Conservation (phyloP, 2,113 vertebrate species). For the Channa argus region DNA sequence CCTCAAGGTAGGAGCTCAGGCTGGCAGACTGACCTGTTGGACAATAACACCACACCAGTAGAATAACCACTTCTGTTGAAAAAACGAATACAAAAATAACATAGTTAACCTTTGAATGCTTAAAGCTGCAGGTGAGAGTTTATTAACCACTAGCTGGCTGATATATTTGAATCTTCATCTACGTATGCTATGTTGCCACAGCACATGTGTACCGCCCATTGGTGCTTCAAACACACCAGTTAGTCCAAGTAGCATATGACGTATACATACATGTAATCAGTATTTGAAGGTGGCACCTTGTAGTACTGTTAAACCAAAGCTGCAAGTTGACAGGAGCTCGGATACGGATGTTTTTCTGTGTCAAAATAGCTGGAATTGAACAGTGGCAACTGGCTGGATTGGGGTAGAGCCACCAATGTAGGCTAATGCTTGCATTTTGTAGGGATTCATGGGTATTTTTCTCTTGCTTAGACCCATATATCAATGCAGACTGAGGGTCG, state of each 20-base stretch:
- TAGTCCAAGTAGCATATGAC: slow-evolving; percentile 8
- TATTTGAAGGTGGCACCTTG: slow-evolving; percentile 3
- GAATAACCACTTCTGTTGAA: slow-evolving; percentile 24
- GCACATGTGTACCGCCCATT: slow-evolving; percentile 2
- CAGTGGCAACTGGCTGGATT: slow-evolving; percentile 28
- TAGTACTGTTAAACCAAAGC: slow-evolving; percentile 2
- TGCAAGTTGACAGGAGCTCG: slow-evolving; percentile 6
- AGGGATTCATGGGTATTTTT: slow-evolving; percentile 84
- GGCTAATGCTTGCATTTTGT: slow-evolving; percentile 54
- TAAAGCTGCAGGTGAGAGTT: slow-evolving; percentile 1
- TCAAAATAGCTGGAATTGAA: slow-evolving; percentile 14
- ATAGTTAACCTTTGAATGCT: slow-evolving; percentile 21
- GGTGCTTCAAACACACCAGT: not conserved
- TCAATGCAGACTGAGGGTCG: slow-evolving; percentile 88
- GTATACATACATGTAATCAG: slow-evolving; percentile 2
- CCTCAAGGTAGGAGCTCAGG: slow-evolving; percentile 88
- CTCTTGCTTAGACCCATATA: slow-evolving; percentile 84
- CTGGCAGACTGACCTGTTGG: slow-evolving; percentile 33
- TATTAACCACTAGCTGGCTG: slow-evolving; percentile 31
- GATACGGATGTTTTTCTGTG: slow-evolving; percentile 13
- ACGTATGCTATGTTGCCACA: not conserved
- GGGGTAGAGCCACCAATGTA: slow-evolving; percentile 26
- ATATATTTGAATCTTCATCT: slow-evolving; percentile 13
- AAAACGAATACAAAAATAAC: slow-evolving; percentile 32
- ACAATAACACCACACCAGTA: slow-evolving; percentile 8